These are phyloP conservation scores for Fundulus diaphanus DNA, from an alignment of 2,797 vertebrate species.

Conservation along the genomic window DNA sequence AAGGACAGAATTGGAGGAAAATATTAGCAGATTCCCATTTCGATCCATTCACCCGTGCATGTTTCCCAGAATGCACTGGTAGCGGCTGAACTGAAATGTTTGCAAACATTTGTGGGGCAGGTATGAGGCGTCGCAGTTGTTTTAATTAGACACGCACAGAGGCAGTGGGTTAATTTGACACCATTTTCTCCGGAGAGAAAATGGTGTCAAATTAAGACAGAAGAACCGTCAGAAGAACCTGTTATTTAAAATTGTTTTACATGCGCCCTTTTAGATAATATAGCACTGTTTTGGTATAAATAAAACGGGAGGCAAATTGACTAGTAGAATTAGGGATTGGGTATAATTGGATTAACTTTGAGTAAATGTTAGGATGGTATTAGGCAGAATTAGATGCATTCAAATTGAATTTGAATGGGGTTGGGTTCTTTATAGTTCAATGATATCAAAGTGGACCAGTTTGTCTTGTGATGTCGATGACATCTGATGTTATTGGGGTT, in stretches of 20 bases:
- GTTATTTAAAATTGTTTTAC: not conserved
- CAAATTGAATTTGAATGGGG: not conserved
- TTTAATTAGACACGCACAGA: not conserved
- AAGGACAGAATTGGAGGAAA: not conserved
- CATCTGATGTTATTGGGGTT: not conserved
- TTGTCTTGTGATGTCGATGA: not conserved
- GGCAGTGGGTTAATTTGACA: not conserved
- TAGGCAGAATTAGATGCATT: not conserved
- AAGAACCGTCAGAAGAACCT: not conserved
- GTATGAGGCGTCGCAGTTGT: not conserved
- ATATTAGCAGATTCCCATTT: constrained; percentile 3
- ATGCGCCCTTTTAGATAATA: not conserved
- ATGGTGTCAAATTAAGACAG: no score
- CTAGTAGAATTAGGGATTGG: not conserved
- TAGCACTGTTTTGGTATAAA: not conserved
- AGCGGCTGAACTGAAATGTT: not conserved
- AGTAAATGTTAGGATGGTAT: not conserved
- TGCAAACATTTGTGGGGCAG: not conserved
- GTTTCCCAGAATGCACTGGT: not conserved
- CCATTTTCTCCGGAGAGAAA: not conserved
- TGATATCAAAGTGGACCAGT: not conserved
- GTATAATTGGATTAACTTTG: not conserved
- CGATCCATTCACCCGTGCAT: not conserved
- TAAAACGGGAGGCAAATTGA: not conserved
- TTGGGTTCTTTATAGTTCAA: not conserved